Conservation (phyloP, 2,797 vertebrate species). For the Okamejei kenojei region DNA sequence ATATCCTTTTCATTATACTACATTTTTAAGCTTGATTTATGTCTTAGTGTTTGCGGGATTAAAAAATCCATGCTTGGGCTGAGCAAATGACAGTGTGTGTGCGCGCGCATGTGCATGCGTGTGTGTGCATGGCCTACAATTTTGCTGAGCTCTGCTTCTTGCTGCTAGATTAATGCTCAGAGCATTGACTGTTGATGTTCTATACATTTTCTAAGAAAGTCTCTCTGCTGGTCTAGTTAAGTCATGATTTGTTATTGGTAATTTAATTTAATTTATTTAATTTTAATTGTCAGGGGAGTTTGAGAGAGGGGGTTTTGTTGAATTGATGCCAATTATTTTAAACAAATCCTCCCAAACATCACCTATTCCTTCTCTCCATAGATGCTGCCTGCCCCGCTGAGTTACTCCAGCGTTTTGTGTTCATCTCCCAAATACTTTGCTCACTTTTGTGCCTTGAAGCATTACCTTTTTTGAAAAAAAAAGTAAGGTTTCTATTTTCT, state of each 20-base stretch:
- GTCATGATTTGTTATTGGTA: neutral
- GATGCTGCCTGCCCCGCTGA: no score
- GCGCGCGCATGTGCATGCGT: neutral
- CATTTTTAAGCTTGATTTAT: no score
- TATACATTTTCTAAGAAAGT: neutral
- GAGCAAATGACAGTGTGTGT: neutral
- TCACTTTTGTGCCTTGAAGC: neutral
- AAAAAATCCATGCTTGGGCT: neutral
- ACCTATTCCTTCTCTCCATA: no score
- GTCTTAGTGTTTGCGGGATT: neutral
- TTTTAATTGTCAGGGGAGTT: neutral
- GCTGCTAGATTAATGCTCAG: neutral
- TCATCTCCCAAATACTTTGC: neutral
- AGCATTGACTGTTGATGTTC: slow-evolving; percentile 15
- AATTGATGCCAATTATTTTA: neutral
- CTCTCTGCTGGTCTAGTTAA: neutral
- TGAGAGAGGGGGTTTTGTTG: neutral
- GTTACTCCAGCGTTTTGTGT: no score
- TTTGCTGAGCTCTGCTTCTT: slow-evolving; percentile 1
- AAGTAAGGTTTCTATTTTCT: neutral
- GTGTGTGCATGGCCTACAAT: neutral
- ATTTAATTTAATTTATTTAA: slow-evolving; percentile 27
- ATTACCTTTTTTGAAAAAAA: neutral
- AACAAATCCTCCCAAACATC: neutral
- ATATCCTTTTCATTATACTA: no score